Conservation (phyloP, 2,113 vertebrate species). For the Sander vitreus region DNA sequence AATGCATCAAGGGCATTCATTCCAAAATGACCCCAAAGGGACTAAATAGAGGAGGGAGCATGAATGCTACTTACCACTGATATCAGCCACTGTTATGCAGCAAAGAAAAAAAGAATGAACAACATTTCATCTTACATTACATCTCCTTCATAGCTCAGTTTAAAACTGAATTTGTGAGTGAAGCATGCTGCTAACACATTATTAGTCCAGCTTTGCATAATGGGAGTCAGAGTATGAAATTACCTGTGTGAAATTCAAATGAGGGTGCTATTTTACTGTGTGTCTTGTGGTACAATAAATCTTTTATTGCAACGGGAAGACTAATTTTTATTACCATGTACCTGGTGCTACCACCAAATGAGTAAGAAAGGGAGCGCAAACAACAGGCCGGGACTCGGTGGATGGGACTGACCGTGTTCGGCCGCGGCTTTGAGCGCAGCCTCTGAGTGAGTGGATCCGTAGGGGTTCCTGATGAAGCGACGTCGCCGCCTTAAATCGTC, state of each 20-base stretch:
- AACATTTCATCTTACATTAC: constrained; percentile 31
- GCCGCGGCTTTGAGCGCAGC: constrained; percentile 93
- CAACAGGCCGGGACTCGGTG: not conserved
- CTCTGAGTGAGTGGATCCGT: constrained; percentile 97
- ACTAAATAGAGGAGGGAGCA: not conserved
- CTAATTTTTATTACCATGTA: constrained; percentile 82
- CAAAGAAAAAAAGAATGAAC: constrained; percentile 40
- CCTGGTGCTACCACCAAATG: constrained; percentile 79
- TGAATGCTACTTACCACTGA: constrained; percentile 74
- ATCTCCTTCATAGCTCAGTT: constrained; percentile 25
- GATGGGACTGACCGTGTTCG: constrained; percentile 92
- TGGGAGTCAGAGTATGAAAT: constrained; percentile 55
- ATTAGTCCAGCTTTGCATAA: constrained; percentile 50
- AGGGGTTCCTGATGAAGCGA: constrained; percentile 97
- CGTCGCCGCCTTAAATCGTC: constrained; percentile 99
- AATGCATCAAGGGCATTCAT: not conserved
- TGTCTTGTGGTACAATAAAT: constrained; percentile 77
- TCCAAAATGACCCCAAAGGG: not conserved
- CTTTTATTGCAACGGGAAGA: constrained; percentile 78
- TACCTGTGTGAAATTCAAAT: constrained; percentile 67
- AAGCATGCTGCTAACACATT: constrained; percentile 11
- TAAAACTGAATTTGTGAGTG: not conserved
- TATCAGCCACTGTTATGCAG: constrained; percentile 72
- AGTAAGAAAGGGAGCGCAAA: constrained; percentile 17
- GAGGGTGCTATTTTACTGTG: constrained; percentile 66